Evolutionary conservation across 2,797 vertebrate genomes (phyloP).

Genomic region (Crypturellus tataupa): DNA sequence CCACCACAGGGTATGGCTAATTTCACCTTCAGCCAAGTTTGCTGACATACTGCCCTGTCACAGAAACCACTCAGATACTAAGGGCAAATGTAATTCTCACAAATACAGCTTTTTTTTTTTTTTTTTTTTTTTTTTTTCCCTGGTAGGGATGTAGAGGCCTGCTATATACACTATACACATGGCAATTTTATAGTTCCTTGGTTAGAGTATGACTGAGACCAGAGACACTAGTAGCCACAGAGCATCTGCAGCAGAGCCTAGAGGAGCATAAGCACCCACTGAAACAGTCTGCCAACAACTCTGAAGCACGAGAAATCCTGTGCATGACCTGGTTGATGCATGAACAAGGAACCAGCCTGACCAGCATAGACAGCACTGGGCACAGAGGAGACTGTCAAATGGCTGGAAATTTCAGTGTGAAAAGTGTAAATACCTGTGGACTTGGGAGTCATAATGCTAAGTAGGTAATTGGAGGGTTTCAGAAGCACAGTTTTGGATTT

Average conservation of each 20-base stretch:
- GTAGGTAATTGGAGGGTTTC: conserved; percentile 1
- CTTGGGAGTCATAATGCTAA: background rate
- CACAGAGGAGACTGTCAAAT: background rate
- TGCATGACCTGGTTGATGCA: background rate
- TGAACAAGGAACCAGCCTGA: background rate
- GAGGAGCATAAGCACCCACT: background rate
- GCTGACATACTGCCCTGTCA: background rate
- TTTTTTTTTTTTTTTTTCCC: background rate
- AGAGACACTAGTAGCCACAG: background rate
- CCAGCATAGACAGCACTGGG: background rate
- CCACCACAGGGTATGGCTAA: background rate
- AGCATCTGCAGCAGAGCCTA: background rate
- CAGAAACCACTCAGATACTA: background rate
- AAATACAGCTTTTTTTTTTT: background rate
- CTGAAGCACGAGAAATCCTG: background rate
- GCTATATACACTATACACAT: background rate
- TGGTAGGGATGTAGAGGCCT: background rate
- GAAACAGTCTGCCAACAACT: background rate
- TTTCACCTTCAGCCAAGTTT: background rate
- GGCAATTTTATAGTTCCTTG: background rate
- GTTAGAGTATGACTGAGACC: background rate
- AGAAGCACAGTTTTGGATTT: background rate
- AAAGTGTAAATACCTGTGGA: background rate
- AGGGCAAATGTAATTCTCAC: background rate
- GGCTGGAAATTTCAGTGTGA: background rate